phyloP scores from a whole-genome alignment of 2,797 vertebrate species.

The Ibycter americanus region DNA sequence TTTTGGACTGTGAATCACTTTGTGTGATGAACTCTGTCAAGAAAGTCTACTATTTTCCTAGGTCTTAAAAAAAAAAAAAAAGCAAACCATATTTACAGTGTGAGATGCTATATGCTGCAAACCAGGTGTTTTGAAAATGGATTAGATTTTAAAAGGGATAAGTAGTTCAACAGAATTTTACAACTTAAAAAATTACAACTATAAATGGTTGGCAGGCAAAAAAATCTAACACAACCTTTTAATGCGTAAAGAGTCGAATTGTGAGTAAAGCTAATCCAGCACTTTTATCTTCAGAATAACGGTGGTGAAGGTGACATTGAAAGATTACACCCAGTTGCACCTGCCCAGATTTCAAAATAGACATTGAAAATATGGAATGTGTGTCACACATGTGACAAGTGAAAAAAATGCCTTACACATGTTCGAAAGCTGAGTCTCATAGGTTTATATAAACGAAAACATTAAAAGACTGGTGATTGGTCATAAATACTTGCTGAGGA shows the following conservation, averaged over 20 bases:
- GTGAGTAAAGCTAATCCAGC: not conserved
- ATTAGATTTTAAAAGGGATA: not conserved
- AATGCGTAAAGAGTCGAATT: not conserved
- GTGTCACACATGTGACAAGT: not conserved
- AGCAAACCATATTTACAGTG: not conserved
- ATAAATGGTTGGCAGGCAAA: accelerated
- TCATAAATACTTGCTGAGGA: not conserved
- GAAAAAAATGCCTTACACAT: not conserved
- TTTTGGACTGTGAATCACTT: not conserved
- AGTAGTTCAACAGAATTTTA: not conserved
- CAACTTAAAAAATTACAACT: not conserved
- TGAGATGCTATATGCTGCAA: not conserved
- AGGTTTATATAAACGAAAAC: not conserved
- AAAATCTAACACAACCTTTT: not conserved
- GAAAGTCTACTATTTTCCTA: not conserved
- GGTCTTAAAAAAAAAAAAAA: not conserved
- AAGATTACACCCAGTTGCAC: not conserved
- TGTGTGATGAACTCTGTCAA: not conserved
- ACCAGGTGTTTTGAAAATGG: not conserved
- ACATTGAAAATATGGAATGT: not conserved
- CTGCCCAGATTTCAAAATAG: not conserved
- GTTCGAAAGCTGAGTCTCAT: not conserved
- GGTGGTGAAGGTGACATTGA: not conserved
- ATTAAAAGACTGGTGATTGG: not conserved
- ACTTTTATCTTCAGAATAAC: not conserved